Conservation (phyloP, 2,113 vertebrate genomes). For the Syrmaticus mikado region DNA sequence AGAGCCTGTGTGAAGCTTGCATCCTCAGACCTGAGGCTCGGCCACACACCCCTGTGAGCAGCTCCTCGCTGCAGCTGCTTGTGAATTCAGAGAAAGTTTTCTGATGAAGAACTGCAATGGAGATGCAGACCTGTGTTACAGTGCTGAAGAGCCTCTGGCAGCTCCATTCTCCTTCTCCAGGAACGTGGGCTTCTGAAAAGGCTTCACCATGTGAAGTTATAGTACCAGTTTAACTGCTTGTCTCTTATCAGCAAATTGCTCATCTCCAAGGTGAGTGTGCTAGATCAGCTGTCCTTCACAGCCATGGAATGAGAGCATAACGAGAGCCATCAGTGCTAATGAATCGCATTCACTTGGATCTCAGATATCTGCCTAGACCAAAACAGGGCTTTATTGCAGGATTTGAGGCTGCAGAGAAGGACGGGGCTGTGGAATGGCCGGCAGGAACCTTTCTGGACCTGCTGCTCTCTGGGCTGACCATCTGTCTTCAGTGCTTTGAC, state of each 20-base stretch:
- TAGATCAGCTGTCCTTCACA: background rate
- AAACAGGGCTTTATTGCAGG: background rate
- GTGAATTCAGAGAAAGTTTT: background rate
- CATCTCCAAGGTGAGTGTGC: background rate
- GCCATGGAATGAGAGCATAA: background rate
- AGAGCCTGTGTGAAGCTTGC: background rate
- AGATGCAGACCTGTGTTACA: background rate
- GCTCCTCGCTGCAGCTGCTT: background rate
- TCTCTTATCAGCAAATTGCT: constrained; percentile 1
- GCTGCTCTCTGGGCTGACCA: background rate
- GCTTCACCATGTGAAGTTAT: constrained; percentile 3
- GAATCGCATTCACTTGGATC: background rate
- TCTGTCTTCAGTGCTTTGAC: background rate
- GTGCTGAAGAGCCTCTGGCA: background rate
- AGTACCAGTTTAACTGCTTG: background rate
- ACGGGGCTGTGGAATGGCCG: background rate
- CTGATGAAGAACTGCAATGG: background rate
- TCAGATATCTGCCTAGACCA: background rate
- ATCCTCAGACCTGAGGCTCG: background rate
- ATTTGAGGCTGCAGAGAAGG: background rate
- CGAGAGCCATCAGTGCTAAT: background rate
- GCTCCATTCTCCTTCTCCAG: background rate
- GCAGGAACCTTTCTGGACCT: background rate
- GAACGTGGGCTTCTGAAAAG: rapidly evolving
- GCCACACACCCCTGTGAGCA: background rate